phyloP scores from a whole-genome alignment of 2,888 invertebrate genomes.

The Cheilosia vernalis region DNA sequence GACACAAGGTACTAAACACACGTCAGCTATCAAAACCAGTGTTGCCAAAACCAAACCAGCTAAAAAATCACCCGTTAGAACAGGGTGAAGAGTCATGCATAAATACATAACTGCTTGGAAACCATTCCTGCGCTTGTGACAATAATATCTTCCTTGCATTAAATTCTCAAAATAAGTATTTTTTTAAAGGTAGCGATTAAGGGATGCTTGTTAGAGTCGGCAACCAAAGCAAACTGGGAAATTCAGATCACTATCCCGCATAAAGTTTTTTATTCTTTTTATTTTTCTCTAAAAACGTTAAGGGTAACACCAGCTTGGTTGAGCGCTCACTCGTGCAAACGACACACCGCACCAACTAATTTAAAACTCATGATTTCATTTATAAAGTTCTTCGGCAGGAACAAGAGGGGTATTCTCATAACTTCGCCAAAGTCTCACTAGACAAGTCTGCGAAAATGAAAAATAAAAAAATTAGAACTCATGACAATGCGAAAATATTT shows the following conservation, averaged over 20 bases:
- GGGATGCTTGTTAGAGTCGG: conserved; percentile 49
- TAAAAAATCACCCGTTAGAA: no score
- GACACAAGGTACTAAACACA: no score
- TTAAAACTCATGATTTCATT: conserved; percentile 68
- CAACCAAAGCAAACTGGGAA: background rate
- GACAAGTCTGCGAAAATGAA: background rate
- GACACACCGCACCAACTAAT: conserved; percentile 50
- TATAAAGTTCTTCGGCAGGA: conserved; percentile 28
- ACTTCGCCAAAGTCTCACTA: conserved; percentile 11
- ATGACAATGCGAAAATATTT: conserved; percentile 73
- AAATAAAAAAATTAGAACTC: background rate
- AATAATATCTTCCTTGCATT: no score
- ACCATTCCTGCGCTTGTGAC: no score
- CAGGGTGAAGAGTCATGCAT: no score
- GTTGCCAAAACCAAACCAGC: no score
- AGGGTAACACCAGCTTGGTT: conserved; percentile 33
- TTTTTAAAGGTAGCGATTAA: no score
- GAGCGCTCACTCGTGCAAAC: conserved; percentile 38
- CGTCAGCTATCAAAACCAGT: no score
- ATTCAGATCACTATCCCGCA: conserved; percentile 43
- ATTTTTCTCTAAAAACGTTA: background rate
- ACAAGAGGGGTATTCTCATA: conserved; percentile 5
- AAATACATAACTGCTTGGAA: no score
- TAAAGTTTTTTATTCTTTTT: background rate
- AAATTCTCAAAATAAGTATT: no score